A percentile compares a stretch with the other conserved stretches of the same genome.
Conservation (phyloP, 1,140 invertebrate species). For the Euura lappo region DNA sequence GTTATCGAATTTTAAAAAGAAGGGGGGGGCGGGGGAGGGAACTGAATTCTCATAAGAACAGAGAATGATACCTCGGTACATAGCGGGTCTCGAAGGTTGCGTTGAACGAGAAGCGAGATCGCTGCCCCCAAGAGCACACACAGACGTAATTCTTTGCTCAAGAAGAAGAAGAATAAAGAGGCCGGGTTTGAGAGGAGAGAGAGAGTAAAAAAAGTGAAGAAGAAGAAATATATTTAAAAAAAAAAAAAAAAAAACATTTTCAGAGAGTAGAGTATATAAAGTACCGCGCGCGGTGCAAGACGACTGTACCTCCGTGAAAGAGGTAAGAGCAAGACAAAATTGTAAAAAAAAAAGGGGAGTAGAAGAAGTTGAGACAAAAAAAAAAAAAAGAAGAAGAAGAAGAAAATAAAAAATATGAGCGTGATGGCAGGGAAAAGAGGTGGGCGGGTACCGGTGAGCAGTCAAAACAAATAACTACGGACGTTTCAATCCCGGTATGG, state of each 20-base stretch:
- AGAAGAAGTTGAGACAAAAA: neutral
- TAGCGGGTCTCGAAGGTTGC: no score
- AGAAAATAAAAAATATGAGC: neutral
- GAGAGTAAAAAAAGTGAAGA: neutral
- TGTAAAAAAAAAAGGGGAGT: neutral
- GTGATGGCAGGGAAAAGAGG: neutral
- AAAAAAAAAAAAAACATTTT: neutral
- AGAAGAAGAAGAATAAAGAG: neutral
- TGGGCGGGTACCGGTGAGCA: neutral
- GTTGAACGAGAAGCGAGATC: no score
- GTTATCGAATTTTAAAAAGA: no score
- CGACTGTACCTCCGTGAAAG: no score
- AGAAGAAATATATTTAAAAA: neutral
- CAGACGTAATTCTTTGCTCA: neutral
- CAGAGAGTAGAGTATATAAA: no score
- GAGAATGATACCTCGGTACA: no score
- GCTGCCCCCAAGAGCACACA: no score
- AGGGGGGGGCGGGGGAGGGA: no score
- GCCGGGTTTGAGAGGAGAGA: neutral
- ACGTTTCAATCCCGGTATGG: constrained; percentile 1
- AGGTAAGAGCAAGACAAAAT: no score
- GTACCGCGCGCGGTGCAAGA: no score
- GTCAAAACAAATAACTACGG: neutral
- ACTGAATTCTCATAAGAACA: no score
- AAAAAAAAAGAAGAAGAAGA: neutral